Evolutionary conservation across 2,113 vertebrate species (phyloP), one percentile per base, ranked within the genome.

Genomic region (Ifrita kowaldi): DNA sequence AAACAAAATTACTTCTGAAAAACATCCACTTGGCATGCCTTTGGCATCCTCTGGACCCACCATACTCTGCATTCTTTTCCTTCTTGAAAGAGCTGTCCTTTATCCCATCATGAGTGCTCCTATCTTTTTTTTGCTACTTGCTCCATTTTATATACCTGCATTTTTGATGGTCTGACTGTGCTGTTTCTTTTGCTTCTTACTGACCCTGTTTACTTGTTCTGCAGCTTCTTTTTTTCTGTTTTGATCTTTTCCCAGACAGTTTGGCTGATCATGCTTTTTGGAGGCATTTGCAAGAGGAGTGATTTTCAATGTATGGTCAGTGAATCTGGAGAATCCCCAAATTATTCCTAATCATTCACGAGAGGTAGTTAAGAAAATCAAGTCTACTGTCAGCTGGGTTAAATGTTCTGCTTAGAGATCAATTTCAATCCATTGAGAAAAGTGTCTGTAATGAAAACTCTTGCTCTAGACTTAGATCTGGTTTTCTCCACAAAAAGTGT

Each of bases 21-120:
- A 73, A 35, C n/a, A 77, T 57, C 37, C 59, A 10, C 55, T 39
- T 24, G 46, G 17, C 8, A 3, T 65, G 26, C 32, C 60, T 75
- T 26, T 39, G 26, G 46, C 52, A 78, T 74, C 50, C 37, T 92
- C 37, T 33, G 69, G 24, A 59, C 52, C 50, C 24, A 30, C 16
- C 0, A 0, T 21, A 30, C 33, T 1, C 0, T 24, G 24, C 11
- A 47, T 33, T n/a, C 6, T n/a, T 65, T 59, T 89, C 35, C 55
- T 74, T 91, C 39, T 71, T 63, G 23, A 41, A 69, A 57, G 12
- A 55, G 7, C 23, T 71, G 50, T 69, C 12, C 46, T 44, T 33
- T 44, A 44, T 35, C 10, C 12, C 13, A 39, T 13, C 19, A 84
- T 0, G 3, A 74, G 16, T 14, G 5, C 35, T 87, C 60, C 26